These are phyloP conservation scores for Eilema sororculum DNA, from an alignment of 2,888 invertebrate species.

Conservation along the genomic window DNA sequence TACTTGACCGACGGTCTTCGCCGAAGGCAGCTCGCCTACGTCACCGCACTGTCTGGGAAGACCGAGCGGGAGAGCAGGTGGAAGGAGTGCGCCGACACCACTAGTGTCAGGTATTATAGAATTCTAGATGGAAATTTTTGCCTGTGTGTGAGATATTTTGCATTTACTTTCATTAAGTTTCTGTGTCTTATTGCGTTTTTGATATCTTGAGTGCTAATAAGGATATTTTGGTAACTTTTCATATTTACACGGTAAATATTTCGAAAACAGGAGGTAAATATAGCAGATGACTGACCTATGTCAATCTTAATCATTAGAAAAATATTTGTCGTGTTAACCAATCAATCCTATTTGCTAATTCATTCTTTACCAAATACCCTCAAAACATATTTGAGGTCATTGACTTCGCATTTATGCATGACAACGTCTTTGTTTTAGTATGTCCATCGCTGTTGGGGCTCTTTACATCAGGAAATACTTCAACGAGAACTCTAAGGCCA, in stretches of 20 bases:
- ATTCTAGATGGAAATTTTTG: background rate
- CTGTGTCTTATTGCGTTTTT: no score
- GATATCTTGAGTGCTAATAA: background rate
- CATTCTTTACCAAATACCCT: background rate
- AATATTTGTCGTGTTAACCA: background rate
- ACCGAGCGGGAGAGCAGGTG: constrained; percentile 95
- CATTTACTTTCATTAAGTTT: no score
- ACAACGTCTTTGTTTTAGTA: constrained; percentile 74
- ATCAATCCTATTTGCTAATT: background rate
- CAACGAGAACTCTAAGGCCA: constrained; percentile 93
- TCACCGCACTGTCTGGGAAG: constrained; percentile 93
- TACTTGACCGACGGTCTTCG: constrained; percentile 93
- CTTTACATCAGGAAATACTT: constrained; percentile 96
- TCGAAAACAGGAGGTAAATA: background rate
- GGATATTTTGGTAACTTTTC: background rate
- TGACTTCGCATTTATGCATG: background rate
- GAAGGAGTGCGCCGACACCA: constrained; percentile 96
- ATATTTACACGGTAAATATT: background rate
- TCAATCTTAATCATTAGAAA: no score
- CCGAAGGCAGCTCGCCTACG: constrained; percentile 92
- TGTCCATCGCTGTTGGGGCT: constrained; percentile 93
- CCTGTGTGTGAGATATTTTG: background rate
- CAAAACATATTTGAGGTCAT: background rate
- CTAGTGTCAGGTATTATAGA: constrained; percentile 89
- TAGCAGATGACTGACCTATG: no score